Evolutionary conservation across 2,888 invertebrate species (phyloP).

Genomic region (Sesia apiformis): DNA sequence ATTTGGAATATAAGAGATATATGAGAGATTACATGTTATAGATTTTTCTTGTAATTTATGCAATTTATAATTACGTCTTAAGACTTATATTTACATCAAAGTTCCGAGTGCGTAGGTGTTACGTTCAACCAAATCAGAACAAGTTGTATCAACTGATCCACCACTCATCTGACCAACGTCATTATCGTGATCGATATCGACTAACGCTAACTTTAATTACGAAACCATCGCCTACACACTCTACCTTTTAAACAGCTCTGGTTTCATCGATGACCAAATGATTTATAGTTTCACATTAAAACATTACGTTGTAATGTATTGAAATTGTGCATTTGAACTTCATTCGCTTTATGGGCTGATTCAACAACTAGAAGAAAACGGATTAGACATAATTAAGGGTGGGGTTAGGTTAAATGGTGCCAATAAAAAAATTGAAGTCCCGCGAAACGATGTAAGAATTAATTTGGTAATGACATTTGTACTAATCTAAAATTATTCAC

Average conservation of each 20-base stretch:
- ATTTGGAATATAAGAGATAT: no score
- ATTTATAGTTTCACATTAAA: constrained; percentile 8
- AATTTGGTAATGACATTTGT: no score
- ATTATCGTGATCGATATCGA: constrained; percentile 26
- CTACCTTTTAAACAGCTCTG: constrained; percentile 1
- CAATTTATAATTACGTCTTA: no score
- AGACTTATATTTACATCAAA: not conserved
- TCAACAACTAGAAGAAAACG: no score
- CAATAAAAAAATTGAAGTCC: no score
- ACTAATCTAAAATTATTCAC: no score
- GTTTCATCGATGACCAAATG: constrained; percentile 2
- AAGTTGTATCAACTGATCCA: not conserved
- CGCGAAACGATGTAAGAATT: no score
- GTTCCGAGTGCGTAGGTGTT: not conserved
- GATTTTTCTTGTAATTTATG: no score
- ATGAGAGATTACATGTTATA: no score
- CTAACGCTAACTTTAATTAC: constrained; percentile 30
- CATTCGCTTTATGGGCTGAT: not conserved
- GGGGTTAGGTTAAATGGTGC: no score
- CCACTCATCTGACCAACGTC: constrained; percentile 8
- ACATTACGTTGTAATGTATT: not conserved
- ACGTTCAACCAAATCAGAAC: not conserved
- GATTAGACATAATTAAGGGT: no score
- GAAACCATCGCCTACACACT: constrained; percentile 19
- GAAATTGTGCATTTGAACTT: not conserved